Conservation (phyloP, 2,888 invertebrate species). For the Acanthosepion pharaonis region DNA sequence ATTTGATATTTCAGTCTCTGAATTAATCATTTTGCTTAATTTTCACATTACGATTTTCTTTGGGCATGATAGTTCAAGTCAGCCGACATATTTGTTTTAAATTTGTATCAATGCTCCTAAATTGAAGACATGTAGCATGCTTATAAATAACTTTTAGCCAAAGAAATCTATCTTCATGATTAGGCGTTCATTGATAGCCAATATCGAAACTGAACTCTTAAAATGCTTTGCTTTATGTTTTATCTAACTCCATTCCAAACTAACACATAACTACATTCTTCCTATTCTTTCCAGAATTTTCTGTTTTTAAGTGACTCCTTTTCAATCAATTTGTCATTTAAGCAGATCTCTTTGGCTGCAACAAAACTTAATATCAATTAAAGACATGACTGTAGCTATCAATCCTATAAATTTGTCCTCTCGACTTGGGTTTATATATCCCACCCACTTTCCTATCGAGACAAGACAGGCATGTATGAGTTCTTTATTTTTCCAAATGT, state of each 20-base stretch:
- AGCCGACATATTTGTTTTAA: not conserved
- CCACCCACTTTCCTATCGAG: not conserved
- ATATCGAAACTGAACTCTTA: not conserved
- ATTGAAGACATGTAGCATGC: not conserved
- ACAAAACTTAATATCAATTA: not conserved
- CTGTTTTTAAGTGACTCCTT: not conserved
- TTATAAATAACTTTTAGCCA: not conserved
- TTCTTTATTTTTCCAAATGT: not conserved
- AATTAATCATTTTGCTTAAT: not conserved
- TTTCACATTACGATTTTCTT: not conserved
- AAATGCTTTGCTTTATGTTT: not conserved
- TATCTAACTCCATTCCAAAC: not conserved
- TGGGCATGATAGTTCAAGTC: not conserved
- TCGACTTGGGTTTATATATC: not conserved
- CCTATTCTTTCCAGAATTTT: not conserved
- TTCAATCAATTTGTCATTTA: not conserved
- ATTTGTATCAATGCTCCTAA: not conserved
- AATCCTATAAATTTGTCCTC: not conserved
- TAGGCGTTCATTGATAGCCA: not conserved
- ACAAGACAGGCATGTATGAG: slow-evolving; percentile 20
- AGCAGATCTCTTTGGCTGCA: not conserved
- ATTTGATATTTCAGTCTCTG: not conserved
- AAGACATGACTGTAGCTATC: not conserved
- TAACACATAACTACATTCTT: not conserved
- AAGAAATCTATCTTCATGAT: not conserved